These are phyloP conservation scores for Actinernus sp. DNA, from an alignment of 92 coral and sea anemone species.

Conservation along the genomic window DNA sequence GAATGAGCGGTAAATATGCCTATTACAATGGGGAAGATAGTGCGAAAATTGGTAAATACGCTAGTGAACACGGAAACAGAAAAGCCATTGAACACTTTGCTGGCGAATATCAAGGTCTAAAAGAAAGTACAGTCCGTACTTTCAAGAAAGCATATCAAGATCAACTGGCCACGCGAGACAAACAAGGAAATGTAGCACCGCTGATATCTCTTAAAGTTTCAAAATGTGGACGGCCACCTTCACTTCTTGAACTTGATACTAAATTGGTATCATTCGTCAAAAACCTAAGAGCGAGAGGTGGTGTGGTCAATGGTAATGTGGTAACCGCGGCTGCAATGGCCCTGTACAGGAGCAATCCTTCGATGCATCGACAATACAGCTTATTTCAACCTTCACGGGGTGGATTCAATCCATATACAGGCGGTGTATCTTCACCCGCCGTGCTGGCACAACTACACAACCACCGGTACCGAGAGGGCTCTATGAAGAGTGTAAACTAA, in stretches of 20 bases:
- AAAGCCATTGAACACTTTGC: constrained; percentile 22
- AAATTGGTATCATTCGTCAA: constrained; percentile 44
- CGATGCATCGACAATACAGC: constrained; percentile 29
- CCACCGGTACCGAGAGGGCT: constrained; percentile 57
- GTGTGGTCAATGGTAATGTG: constrained; percentile 66
- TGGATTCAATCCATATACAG: constrained; percentile 66
- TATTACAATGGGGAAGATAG: constrained; percentile 14
- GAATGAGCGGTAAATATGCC: constrained; percentile 40
- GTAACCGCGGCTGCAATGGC: constrained; percentile 63
- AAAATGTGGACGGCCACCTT: constrained; percentile 29
- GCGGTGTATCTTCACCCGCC: constrained; percentile 39
- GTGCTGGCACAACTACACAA: constrained; percentile 53
- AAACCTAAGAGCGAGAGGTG: constrained; percentile 72
- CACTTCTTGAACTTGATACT: constrained; percentile 23
- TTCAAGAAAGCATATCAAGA: constrained; percentile 25
- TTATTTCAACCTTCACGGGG: constrained; percentile 50
- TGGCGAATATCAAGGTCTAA: constrained; percentile 7
- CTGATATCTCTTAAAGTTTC: not conserved
- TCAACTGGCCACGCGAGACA: not conserved
- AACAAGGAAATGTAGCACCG: not conserved
- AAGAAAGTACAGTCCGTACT: constrained; percentile 28
- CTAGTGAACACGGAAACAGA: constrained; percentile 29
- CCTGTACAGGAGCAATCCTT: constrained; percentile 70
- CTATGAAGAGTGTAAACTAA: constrained; percentile 60
- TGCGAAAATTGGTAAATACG: constrained; percentile 32